Base-by-base conservation (phyloP, 2,797 vertebrate genomes). In the Rhabdophis nuchalis region DNA sequence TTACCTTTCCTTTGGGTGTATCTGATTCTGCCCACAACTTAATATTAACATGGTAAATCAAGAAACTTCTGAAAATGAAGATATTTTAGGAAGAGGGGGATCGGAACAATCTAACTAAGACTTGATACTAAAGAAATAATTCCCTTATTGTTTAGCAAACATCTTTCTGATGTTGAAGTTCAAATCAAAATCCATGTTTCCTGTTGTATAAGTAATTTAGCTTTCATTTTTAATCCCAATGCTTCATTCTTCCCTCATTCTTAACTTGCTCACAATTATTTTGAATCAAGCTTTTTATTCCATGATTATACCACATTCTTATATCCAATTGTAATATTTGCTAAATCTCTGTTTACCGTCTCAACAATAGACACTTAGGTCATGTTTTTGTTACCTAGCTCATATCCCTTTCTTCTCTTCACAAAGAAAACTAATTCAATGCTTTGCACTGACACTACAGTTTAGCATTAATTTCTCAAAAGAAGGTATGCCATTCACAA, bases 401-500 rank as follows among this genome's bases (percentile, higher is more conserved):
- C 85, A 93, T 96, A 96, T 95, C 93, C 72, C 61, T 64, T 90
- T 87, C 88, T 93, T 32, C 72, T 93, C 86, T 92, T 90, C 94
- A 93, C 87, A 94, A 90, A 94, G 92, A 87, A 96, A 96, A 94
- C 93, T 96, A 96, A 96, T 94, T 88, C 94, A 96, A 92, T 64
- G 92, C 93, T 96, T 97, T 95, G 92, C 87, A 93, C 94, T 93
- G 96, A 93, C 10, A 93, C 93, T 97, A 95, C 93, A 96, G 92
- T 95, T 56, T 96, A 93, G 57, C 95, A 96, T 96, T 96, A 95
- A 92, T 92, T 96, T 96, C 94, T 97, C 96, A 96, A 97, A 97
- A 91, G 96, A 95, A 97, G 91, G 77, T 95, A 93, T 95, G 94
- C 97, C 96, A 97, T 97, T 97, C 97, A 97, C 97, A 96, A 97